Base-by-base conservation (phyloP, 2,888 invertebrate species). In the Tigriopus californicus region DNA sequence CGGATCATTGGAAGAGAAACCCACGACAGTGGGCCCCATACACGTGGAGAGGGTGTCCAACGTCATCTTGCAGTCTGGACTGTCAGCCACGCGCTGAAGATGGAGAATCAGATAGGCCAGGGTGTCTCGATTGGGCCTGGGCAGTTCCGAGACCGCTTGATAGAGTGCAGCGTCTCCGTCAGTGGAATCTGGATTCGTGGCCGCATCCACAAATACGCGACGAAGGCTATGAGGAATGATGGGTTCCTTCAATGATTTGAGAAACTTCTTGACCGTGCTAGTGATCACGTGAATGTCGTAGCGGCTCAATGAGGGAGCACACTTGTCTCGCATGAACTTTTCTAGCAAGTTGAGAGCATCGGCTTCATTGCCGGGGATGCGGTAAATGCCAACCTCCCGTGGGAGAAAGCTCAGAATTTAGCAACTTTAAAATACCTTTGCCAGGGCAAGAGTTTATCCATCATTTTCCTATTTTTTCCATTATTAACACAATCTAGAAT, bases 21-120 rank as follows among this genome's bases (percentile, higher is more conserved):
- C 95, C 22, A 97, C 83, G 56, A 97, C 77, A 1, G 92, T 94
- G 1, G 95, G 95, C 0, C 87, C 95, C 72, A 97, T 91, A 40
- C 95, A 81, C 68, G 83, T 84, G 0, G 92, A 81, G 65, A 98
- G 74, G 74, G 92, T 95, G 64, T 80, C 79, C 22, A 81, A 75
- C 0, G 88, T 85, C 97, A 98, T 98, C 75, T 88, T 87, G 65
- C 89, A 88, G 56, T 84, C 86, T 0, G 79, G 77, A 64, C 82
- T 80, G 0, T 89, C 80, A 61, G 94, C 82, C 66, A 91, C 87
- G 70, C 76, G 78, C 71, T 90, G 88, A 65, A 95, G 76, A 73
- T 98, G 97, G 61, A 91, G 74, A 65, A 92, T 79, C 12, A 98
- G 73, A 73, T 85, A 97, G 0, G 95, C 92, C 58, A 98, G 75